Percentiles rank a stretch among this genome's conserved stretches.
phyloP scores from a whole-genome alignment of 2,113 vertebrate genomes.

The Natator depressus region DNA sequence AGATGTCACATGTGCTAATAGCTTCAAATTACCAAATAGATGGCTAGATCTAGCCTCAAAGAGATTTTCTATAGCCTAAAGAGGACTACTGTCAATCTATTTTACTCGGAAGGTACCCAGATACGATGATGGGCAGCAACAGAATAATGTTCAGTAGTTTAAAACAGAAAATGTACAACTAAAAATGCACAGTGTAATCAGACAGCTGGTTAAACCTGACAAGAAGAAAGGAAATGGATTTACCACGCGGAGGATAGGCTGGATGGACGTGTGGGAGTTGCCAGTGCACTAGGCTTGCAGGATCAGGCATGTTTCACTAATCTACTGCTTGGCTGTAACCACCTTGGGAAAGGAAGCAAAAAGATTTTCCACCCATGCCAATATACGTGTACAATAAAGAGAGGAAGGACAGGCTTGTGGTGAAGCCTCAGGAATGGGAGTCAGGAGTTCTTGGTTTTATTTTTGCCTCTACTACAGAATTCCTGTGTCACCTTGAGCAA shows the following conservation, averaged over 20 bases:
- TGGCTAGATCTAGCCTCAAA: not conserved
- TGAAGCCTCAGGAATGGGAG: not conserved
- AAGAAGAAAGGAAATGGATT: not conserved
- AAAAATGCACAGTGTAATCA: not conserved
- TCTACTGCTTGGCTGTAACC: not conserved
- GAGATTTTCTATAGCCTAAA: not conserved
- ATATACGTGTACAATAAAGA: not conserved
- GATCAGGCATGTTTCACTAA: not conserved
- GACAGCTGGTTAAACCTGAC: not conserved
- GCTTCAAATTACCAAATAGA: not conserved
- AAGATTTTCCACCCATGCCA: not conserved
- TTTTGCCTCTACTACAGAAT: not conserved
- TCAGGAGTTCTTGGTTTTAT: not conserved
- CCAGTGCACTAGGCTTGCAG: not conserved
- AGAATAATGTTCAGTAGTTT: not conserved
- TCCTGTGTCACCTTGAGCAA: not conserved
- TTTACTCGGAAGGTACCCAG: not conserved
- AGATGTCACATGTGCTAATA: not conserved
- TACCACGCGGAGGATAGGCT: not conserved
- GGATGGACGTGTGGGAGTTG: not conserved
- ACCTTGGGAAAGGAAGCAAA: not conserved
- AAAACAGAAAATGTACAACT: not conserved
- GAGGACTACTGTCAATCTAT: not conserved
- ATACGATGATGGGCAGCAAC: not conserved
- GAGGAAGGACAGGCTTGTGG: not conserved